Conservation (phyloP, 1,140 invertebrate genomes). For the Drosophila sp. region DNA sequence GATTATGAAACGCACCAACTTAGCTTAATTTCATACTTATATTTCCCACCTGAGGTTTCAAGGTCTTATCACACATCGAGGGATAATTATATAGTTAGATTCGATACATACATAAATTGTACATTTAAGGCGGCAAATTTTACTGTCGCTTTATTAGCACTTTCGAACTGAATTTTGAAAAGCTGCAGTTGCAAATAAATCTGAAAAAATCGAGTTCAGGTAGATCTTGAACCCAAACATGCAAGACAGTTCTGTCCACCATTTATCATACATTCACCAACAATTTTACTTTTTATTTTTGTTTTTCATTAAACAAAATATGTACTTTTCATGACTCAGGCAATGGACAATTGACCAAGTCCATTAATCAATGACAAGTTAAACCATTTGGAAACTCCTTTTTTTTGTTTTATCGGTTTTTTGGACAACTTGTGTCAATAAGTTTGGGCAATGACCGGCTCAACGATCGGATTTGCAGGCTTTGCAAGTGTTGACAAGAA, state of each 20-base stretch:
- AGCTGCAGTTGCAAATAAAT: too few species aligned
- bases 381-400: not conserved
- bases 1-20: too few species aligned
- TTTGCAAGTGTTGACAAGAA: not conserved
- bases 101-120: too few species aligned
- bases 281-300: not conserved
- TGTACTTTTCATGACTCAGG: constrained; percentile 42
- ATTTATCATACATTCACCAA: constrained; percentile 7
- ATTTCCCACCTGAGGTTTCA: too few species aligned
- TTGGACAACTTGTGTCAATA: not conserved
- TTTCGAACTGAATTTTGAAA: too few species aligned
- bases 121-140: too few species aligned
- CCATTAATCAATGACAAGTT: constrained; percentile 45
- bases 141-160: too few species aligned
- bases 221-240: not conserved
- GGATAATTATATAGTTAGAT: too few species aligned
- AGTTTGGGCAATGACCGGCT: not conserved
- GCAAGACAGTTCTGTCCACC: not conserved
- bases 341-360: constrained; percentile 40
- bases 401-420: not conserved
- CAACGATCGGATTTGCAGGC: not conserved
- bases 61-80: too few species aligned
- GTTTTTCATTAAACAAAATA: constrained; percentile 23
- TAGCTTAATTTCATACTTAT: too few species aligned
- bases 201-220: too few species aligned